These are phyloP conservation scores for Pseudopodoces humilis DNA, from an alignment of 2,113 vertebrate species.

Conservation along the genomic window DNA sequence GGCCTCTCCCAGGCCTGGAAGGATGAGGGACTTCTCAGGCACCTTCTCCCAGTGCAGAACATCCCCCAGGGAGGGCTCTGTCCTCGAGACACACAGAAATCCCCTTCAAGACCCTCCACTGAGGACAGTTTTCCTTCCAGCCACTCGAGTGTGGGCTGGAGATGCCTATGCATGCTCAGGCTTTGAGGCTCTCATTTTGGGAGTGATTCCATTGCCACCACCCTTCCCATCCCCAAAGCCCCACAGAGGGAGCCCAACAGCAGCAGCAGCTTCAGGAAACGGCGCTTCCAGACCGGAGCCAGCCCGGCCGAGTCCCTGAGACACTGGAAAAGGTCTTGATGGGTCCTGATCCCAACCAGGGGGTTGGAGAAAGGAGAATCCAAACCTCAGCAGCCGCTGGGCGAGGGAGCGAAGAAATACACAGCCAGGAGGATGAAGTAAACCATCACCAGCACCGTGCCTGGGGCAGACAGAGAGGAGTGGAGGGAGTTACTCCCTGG, in stretches of 20 bases:
- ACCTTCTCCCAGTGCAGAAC: background rate
- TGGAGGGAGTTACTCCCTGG: background rate
- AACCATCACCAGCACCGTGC: conserved; percentile 81
- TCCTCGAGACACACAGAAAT: rapidly evolving
- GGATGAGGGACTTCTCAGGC: background rate
- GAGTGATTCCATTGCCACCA: background rate
- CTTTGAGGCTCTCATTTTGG: rapidly evolving
- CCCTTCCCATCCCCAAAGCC: background rate
- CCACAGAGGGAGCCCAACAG: background rate
- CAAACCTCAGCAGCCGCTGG: conserved; percentile 75
- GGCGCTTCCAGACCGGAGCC: background rate
- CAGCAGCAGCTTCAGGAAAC: background rate
- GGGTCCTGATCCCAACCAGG: rapidly evolving
- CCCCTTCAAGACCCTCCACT: background rate
- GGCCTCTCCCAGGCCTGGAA: background rate
- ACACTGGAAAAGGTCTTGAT: rapidly evolving
- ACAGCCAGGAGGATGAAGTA: conserved; percentile 83
- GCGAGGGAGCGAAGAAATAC: conserved; percentile 83
- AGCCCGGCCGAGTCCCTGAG: background rate
- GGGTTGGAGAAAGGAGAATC: background rate
- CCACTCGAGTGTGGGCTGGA: rapidly evolving
- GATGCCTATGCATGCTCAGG: background rate
- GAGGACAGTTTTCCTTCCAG: background rate
- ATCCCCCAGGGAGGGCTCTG: background rate
- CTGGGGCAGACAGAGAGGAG: conserved; percentile 19